Evolutionary conservation across 2,113 vertebrate genomes (phyloP).

Genomic region (Hyaena hyaena): DNA sequence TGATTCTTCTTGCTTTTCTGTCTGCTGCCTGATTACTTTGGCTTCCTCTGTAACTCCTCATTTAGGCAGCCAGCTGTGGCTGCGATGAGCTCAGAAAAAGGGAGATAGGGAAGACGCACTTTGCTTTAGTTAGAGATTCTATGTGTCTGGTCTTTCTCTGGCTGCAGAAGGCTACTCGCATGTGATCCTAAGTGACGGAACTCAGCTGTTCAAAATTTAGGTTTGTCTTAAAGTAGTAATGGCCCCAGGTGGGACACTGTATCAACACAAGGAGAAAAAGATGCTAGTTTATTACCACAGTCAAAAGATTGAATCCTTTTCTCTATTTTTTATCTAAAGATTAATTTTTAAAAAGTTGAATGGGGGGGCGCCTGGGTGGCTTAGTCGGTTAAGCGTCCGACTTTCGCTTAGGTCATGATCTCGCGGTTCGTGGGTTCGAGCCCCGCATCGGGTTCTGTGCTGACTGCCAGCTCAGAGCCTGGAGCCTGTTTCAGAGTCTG

Average conservation of each 20-base stretch:
- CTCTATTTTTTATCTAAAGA: neutral
- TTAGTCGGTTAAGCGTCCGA: too few species aligned
- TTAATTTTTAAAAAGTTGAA: neutral
- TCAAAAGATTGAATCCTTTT: neutral
- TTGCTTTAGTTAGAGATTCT: neutral
- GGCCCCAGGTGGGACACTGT: neutral
- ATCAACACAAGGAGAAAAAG: neutral
- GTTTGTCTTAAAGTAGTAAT: neutral
- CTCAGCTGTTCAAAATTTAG: neutral
- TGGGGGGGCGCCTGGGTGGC: too few species aligned
- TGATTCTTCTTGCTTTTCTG: constrained; percentile 26
- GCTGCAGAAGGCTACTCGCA: neutral
- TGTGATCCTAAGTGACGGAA: neutral
- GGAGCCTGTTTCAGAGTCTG: too few species aligned
- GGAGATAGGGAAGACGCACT: neutral
- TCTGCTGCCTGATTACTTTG: neutral
- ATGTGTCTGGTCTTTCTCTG: neutral
- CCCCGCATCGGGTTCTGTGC: too few species aligned
- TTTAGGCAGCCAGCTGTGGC: neutral
- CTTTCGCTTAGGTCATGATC: too few species aligned
- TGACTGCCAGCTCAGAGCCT: too few species aligned
- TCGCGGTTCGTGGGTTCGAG: too few species aligned
- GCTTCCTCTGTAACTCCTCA: neutral
- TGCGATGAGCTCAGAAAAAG: neutral
- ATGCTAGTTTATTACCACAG: neutral